phyloP scores from a whole-genome alignment of 23 tunicate species.

The Styela clava region DNA sequence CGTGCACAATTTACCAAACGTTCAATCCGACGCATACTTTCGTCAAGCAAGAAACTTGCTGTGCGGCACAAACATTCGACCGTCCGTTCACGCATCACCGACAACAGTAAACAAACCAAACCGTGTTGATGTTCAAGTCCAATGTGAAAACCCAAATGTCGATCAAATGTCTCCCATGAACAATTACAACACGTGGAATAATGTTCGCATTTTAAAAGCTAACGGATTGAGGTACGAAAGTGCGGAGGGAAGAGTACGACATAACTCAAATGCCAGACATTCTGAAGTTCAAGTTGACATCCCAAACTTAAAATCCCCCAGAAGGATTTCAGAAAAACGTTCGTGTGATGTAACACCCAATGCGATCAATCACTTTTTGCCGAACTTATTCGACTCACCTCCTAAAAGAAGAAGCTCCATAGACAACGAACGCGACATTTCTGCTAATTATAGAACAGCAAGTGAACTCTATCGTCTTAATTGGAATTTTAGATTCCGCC shows the following conservation, averaged over 20 bases:
- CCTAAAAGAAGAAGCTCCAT: background rate
- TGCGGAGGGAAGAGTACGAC: background rate
- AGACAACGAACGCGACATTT: background rate
- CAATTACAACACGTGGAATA: background rate
- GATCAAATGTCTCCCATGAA: background rate
- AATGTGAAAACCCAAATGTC: conserved; percentile 67
- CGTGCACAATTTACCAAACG: background rate
- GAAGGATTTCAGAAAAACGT: background rate
- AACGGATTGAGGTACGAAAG: background rate
- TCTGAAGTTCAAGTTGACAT: background rate
- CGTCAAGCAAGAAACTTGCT: background rate
- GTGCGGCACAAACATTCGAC: background rate
- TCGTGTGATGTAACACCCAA: background rate
- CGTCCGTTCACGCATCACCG: background rate
- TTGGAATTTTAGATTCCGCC: background rate
- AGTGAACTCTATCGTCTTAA: background rate
- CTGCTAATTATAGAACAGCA: background rate
- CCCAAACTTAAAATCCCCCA: background rate
- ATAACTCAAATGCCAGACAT: background rate
- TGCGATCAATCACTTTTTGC: background rate
- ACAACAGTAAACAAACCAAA: background rate
- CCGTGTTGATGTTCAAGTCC: conserved; percentile 64
- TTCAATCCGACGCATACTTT: background rate
- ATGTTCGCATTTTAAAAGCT: background rate
- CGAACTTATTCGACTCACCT: background rate